phyloP scores from a whole-genome alignment of 2,113 vertebrate genomes.

The Tringa solitaria region DNA sequence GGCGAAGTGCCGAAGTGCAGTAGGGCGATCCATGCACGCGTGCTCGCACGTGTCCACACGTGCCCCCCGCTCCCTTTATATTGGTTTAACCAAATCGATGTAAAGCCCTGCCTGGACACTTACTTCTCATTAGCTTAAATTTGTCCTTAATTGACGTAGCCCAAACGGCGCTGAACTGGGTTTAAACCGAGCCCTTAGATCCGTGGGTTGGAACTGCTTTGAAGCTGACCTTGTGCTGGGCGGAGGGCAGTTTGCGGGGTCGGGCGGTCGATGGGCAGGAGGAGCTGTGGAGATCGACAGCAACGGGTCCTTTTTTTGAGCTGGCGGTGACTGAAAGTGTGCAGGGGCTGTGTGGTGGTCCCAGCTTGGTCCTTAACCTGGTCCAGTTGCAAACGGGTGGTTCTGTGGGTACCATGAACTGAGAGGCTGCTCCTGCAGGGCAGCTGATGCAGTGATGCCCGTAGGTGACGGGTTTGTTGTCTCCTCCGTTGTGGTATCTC shows the following conservation, averaged over 20 bases:
- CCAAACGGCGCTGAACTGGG: background rate
- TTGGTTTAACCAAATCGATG: slow-evolving; percentile 27
- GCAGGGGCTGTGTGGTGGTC: background rate
- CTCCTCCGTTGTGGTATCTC: background rate
- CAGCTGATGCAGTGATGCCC: background rate
- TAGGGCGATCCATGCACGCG: rapidly evolving
- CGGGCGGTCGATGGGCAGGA: background rate
- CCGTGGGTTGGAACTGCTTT: background rate
- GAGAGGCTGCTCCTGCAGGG: background rate
- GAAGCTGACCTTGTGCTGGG: background rate
- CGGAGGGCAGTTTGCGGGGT: rapidly evolving
- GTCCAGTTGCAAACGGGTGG: background rate
- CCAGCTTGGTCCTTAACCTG: background rate
- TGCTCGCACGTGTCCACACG: rapidly evolving
- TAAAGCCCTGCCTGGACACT: slow-evolving; percentile 2
- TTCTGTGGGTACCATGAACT: background rate
- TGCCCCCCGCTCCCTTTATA: background rate
- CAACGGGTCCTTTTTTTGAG: rapidly evolving
- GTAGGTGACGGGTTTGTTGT: background rate
- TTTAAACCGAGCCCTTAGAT: background rate
- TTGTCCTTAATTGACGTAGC: background rate
- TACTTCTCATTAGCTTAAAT: slow-evolving; percentile 31
- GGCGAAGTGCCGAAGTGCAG: background rate
- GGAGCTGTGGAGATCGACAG: rapidly evolving
- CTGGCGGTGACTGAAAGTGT: rapidly evolving